A percentile compares a stretch with the other conserved stretches of the same genome.
These are phyloP conservation scores for Colistium nudipinnis DNA, from an alignment of 2,113 vertebrate species.

Conservation along the genomic window DNA sequence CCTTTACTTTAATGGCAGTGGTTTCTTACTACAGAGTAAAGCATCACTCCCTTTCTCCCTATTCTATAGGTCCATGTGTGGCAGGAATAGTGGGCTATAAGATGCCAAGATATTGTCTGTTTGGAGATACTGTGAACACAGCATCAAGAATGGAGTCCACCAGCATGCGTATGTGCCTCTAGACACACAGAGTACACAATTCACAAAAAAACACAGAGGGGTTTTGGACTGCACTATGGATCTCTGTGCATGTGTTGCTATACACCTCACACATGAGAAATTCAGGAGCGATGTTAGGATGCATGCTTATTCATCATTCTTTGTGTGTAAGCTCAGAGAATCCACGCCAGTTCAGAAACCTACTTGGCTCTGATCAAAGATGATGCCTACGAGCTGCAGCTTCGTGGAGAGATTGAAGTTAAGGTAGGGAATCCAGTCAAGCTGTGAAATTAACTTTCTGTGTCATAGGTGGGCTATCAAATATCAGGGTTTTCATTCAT, in stretches of 20 bases:
- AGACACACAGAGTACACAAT: not conserved
- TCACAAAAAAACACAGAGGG: not conserved
- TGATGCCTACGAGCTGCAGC: slow-evolving; percentile 87
- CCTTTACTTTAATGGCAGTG: not conserved
- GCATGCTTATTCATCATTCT: not conserved
- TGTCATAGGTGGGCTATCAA: too few species aligned
- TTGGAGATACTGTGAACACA: slow-evolving; percentile 85
- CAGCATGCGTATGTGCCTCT: slow-evolving; percentile 65
- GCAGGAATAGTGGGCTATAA: slow-evolving; percentile 84
- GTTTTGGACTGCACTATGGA: too few species aligned
- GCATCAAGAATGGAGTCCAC: slow-evolving; percentile 85
- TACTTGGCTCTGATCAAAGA: slow-evolving; percentile 85
- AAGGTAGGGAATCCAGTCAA: slow-evolving; percentile 81
- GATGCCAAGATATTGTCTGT: slow-evolving; percentile 86
- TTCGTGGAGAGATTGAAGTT: slow-evolving; percentile 89
- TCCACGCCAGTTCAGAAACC: slow-evolving; percentile 89
- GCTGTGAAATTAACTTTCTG: not conserved
- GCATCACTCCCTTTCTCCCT: not conserved
- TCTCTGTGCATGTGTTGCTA: too few species aligned
- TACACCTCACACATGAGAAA: not conserved
- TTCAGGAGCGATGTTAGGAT: not conserved
- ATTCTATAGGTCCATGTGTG: slow-evolving; percentile 67
- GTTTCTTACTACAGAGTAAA: not conserved
- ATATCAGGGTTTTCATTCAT: too few species aligned
- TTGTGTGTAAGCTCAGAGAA: slow-evolving; percentile 84